phyloP scores from a whole-genome alignment of 2,113 vertebrate species.

The Antennarius striatus region DNA sequence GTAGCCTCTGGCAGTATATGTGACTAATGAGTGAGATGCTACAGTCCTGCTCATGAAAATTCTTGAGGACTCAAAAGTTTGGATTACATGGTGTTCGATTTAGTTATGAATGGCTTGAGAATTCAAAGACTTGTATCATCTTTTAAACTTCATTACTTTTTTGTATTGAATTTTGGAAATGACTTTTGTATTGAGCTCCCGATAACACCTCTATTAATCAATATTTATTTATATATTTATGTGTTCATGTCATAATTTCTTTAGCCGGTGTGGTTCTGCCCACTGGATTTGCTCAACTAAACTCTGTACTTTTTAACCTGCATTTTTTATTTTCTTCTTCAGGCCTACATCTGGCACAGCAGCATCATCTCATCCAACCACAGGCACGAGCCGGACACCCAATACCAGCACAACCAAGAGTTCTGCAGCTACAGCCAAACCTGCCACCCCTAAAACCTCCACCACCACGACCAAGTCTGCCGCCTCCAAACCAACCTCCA shows the following conservation, averaged over 20 bases:
- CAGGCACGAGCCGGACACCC: slow-evolving; percentile 53
- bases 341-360: slow-evolving; percentile 64
- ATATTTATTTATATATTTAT: too few relatives aligned
- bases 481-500: slow-evolving; percentile 66
- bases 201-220: too few relatives aligned
- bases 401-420: slow-evolving; percentile 48
- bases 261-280: background rate
- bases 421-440: slow-evolving; percentile 55
- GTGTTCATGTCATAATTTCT: too few relatives aligned
- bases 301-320: slow-evolving; percentile 1
- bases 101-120: slow-evolving; percentile 4
- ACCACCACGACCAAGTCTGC: slow-evolving; percentile 57
- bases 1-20: slow-evolving; percentile 25
- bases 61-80: background rate
- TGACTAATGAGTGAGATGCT: slow-evolving; percentile 32
- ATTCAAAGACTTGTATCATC: background rate
- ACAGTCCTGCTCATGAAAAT: slow-evolving; percentile 9
- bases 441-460: slow-evolving; percentile 68
- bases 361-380: slow-evolving; percentile 65
- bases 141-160: slow-evolving; percentile 1
- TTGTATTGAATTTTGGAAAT: background rate
- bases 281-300: too few relatives aligned
- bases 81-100: too few relatives aligned
- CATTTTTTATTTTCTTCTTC: slow-evolving; percentile 8
- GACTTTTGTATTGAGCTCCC: background rate